Percentiles rank a stretch among this genome's conserved stretches.
Evolutionary conservation across 2,797 vertebrate genomes (phyloP).

Genomic region (Aldrovandia affinis): DNA sequence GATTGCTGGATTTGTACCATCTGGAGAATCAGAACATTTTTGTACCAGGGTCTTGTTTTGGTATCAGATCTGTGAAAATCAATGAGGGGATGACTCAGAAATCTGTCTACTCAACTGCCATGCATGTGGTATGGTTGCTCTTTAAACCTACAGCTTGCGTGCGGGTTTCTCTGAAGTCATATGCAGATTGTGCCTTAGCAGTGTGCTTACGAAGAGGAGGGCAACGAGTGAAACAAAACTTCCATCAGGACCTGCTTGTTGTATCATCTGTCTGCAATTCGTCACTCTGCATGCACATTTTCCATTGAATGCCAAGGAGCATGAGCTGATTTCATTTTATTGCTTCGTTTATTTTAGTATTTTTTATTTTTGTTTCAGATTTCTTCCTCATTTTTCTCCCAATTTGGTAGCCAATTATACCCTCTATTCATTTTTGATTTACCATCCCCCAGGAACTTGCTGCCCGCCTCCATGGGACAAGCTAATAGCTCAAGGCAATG

Average conservation of each 20-base stretch:
- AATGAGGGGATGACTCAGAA: neutral
- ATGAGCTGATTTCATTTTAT: neutral
- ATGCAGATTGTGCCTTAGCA: neutral
- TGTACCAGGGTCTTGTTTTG: neutral
- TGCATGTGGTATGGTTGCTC: neutral
- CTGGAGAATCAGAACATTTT: neutral
- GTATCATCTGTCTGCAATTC: neutral
- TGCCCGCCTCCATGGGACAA: no score
- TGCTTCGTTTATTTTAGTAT: no score
- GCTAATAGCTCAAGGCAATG: no score
- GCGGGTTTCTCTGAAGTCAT: neutral
- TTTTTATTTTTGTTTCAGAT: no score
- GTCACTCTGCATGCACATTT: neutral
- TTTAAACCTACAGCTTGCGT: neutral
- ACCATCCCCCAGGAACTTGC: no score
- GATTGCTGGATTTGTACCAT: neutral
- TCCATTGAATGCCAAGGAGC: constrained; percentile 10
- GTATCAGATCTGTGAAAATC: constrained; percentile 1
- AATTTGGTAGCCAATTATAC: no score
- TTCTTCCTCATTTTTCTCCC: no score
- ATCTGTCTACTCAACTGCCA: neutral
- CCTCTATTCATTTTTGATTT: no score
- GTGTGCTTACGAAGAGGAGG: neutral
- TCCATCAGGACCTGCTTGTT: neutral
- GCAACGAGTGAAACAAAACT: neutral